Evolutionary conservation across 1,140 invertebrate genomes (phyloP).

Genomic region (Zaprionus vittiger): DNA sequence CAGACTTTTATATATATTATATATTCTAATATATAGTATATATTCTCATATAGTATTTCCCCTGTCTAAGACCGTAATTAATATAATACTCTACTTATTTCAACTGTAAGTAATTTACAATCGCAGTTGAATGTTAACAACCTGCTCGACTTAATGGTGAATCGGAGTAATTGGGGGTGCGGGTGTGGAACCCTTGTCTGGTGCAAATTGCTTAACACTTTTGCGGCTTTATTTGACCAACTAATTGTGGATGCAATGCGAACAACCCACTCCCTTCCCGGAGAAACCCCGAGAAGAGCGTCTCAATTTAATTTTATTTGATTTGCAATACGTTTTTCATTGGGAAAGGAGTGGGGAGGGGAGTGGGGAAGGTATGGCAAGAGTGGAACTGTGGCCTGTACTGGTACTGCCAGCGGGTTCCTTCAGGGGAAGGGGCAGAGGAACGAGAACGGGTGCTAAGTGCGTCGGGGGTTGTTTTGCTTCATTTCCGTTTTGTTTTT

Average conservation of each 20-base stretch:
- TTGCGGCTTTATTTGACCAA: constrained; percentile 81
- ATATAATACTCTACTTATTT: not conserved
- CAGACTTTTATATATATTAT: no score
- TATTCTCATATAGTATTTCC: no score
- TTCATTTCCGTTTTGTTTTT: constrained; percentile 79
- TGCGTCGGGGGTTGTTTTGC: constrained; percentile 69
- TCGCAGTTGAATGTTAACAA: not conserved
- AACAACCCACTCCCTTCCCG: not conserved
- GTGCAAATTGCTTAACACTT: constrained; percentile 80
- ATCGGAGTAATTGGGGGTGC: not conserved
- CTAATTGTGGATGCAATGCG: constrained; percentile 68
- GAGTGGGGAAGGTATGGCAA: constrained; percentile 5
- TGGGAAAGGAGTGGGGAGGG: constrained; percentile 18
- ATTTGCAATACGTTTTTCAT: constrained; percentile 81
- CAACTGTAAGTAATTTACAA: not conserved
- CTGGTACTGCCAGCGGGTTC: constrained; percentile 11
- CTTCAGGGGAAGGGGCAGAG: not conserved
- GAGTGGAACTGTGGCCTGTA: not conserved
- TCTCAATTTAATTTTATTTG: constrained; percentile 82
- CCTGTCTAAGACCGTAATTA: no score
- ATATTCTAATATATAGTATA: no score
- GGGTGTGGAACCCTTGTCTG: constrained; percentile 53
- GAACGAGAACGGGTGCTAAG: constrained; percentile 49
- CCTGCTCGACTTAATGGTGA: not conserved
- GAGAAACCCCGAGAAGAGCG: constrained; percentile 41